Evolutionary conservation across 2,797 vertebrate genomes (phyloP).

Genomic region (Champsocephalus esox): DNA sequence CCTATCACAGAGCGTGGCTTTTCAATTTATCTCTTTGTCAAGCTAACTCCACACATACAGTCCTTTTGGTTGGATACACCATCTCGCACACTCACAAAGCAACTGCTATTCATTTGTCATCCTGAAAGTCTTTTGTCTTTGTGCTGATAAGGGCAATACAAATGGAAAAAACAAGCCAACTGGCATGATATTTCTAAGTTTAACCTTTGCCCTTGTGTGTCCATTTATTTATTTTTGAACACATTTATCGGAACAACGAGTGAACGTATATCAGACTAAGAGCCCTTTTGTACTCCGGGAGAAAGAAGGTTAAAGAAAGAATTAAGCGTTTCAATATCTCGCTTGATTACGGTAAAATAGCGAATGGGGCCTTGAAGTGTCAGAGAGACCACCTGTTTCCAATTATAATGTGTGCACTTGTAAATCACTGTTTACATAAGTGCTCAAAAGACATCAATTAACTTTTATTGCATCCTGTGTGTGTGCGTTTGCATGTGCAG

Average conservation of each 20-base stretch:
- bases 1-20: constrained; percentile 61
- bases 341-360: constrained; percentile 37
- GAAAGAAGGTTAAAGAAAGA: background rate
- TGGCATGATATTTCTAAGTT: constrained; percentile 21
- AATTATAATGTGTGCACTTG: constrained; percentile 6
- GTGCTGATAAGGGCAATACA: constrained; percentile 17
- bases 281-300: constrained; percentile 6
- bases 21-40: constrained; percentile 66
- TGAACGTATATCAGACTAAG: constrained; percentile 15
- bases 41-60: constrained; percentile 38
- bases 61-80: constrained; percentile 46
- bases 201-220: background rate
- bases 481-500: constrained; percentile 13
- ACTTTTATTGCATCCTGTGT: constrained; percentile 21
- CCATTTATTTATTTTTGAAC: constrained; percentile 3
- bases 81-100: constrained; percentile 36
- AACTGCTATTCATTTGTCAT: constrained; percentile 27
- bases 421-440: constrained; percentile 42
- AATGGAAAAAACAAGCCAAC: background rate
- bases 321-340: constrained; percentile 31
- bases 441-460: constrained; percentile 31
- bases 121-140: constrained; percentile 16
- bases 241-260: background rate
- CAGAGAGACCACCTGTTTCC: constrained; percentile 37
- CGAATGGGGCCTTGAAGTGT: constrained; percentile 18